These are phyloP conservation scores for Enteromius radiatus DNA, from an alignment of 2,797 vertebrate species.

Conservation along the genomic window DNA sequence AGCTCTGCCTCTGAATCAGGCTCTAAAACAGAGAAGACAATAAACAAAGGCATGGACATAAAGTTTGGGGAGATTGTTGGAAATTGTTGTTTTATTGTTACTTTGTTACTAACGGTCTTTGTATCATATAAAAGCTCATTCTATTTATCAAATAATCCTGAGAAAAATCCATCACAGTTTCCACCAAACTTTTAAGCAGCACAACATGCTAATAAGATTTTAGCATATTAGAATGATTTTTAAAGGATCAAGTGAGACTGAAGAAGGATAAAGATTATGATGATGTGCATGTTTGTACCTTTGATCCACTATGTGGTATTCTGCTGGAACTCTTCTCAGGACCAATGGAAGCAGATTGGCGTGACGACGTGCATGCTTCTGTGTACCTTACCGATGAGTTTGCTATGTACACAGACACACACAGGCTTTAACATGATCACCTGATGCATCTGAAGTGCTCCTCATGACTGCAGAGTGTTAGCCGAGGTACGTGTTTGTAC, in stretches of 20 bases:
- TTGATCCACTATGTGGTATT: constrained; percentile 73
- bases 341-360: constrained; percentile 71
- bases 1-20: constrained; percentile 80
- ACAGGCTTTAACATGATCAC: neutral
- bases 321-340: constrained; percentile 81
- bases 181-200: neutral
- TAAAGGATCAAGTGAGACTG: neutral
- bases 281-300: constrained; percentile 69
- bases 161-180: neutral
- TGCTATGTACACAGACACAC: constrained; percentile 69
- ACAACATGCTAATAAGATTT: neutral
- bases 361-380: constrained; percentile 84
- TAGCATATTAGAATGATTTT: constrained; percentile 1
- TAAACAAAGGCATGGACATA: constrained; percentile 3
- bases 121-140: too few species aligned
- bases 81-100: too few species aligned
- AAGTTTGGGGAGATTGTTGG: neutral
- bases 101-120: too few species aligned
- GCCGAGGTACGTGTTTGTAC: constrained; percentile 51
- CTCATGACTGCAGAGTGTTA: neutral
- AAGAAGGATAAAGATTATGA: neutral
- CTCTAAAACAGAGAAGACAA: constrained; percentile 69
- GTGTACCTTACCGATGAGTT: constrained; percentile 82
- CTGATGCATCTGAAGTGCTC: neutral
- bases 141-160: too few species aligned